These are phyloP conservation scores for Salticus scenicus DNA, from an alignment of 2,888 invertebrate genomes.

Conservation along the genomic window DNA sequence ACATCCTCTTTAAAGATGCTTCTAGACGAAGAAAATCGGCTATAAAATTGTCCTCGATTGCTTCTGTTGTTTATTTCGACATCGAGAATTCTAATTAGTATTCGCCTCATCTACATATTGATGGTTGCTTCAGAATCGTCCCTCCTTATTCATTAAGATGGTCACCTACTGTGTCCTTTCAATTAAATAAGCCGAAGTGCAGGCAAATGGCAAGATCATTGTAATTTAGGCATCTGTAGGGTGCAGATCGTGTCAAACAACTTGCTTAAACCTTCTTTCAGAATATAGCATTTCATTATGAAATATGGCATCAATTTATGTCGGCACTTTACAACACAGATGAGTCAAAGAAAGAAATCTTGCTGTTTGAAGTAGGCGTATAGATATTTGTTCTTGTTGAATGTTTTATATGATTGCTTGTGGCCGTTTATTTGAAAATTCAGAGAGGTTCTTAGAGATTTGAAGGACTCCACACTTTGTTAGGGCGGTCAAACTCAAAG, in stretches of 20 bases:
- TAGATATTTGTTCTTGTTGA: too few species aligned
- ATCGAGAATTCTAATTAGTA: background rate
- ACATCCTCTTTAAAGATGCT: too few species aligned
- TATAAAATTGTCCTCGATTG: background rate
- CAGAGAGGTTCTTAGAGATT: too few species aligned
- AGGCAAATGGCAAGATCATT: background rate
- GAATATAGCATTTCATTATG: background rate
- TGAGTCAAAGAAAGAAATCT: too few species aligned
- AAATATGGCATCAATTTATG: too few species aligned
- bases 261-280: background rate
- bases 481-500: too few species aligned
- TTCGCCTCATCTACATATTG: background rate
- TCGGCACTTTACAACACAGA: too few species aligned
- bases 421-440: too few species aligned
- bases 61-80: background rate
- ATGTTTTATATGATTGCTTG: too few species aligned
- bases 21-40: background rate
- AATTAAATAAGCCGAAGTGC: slow-evolving; percentile 22
- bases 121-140: background rate
- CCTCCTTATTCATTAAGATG: slow-evolving; percentile 33
- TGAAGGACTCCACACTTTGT: too few species aligned
- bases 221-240: background rate
- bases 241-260: background rate
- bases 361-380: too few species aligned
- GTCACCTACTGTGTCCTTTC: background rate